A percentile compares a stretch with the other conserved stretches of the same genome.
Evolutionary conservation across 1,140 invertebrate genomes (phyloP).

Genomic region (Archivesica marissinica): DNA sequence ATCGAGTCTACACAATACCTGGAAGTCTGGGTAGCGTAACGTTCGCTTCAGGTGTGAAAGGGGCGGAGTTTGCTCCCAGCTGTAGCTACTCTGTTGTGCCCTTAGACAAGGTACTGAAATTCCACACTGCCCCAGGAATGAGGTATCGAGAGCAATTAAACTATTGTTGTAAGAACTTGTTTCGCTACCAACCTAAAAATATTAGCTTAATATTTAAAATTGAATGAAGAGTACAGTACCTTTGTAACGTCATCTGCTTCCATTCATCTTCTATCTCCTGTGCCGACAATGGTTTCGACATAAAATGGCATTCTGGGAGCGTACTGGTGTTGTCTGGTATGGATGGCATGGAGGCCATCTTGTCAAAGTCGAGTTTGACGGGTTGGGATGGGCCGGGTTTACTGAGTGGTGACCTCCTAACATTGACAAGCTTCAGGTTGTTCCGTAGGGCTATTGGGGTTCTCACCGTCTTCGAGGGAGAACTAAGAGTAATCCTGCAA

Average conservation of each 20-base stretch:
- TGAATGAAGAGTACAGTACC: no score
- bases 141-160: no score
- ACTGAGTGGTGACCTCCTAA: neutral
- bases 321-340: conserved; percentile 40
- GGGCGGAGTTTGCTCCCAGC: no score
- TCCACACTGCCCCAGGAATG: no score
- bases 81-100: no score
- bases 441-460: conserved; percentile 62
- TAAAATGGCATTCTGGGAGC: conserved; percentile 79
- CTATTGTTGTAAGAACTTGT: no score
- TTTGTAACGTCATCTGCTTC: conserved; percentile 79
- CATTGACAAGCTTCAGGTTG: conserved; percentile 56
- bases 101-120: no score
- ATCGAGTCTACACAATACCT: no score
- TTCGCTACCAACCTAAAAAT: no score
- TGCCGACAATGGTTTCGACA: conserved; percentile 76
- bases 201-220: no score
- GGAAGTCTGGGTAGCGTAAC: no score
- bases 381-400: conserved; percentile 18
- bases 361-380: conserved; percentile 56
- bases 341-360: conserved; percentile 53
- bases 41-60: no score
- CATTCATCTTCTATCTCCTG: conserved; percentile 80
- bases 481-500: conserved; percentile 66
- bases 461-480: conserved; percentile 63